Percentiles rank a stretch among this genome's conserved stretches.
phyloP scores from a whole-genome alignment of 2,113 vertebrate genomes.

The Xiphophorus couchianus region DNA sequence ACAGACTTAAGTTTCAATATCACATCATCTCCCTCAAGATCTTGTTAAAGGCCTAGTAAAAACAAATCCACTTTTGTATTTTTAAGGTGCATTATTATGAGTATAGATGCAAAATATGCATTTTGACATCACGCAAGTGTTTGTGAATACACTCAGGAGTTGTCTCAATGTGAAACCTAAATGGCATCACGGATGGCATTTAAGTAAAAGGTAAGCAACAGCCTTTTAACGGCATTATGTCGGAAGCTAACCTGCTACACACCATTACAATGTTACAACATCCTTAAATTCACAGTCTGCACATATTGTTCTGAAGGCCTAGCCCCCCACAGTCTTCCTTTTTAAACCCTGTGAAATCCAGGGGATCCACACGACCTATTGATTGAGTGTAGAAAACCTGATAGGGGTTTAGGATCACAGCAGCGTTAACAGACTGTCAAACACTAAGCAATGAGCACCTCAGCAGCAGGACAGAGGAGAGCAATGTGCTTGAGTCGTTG shows the following conservation, averaged over 20 bases:
- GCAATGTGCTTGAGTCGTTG: constrained; percentile 53
- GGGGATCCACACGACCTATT: constrained; percentile 59
- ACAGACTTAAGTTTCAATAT: neutral
- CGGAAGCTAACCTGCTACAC: constrained; percentile 3
- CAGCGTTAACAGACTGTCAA: constrained; percentile 75
- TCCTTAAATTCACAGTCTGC: constrained; percentile 14
- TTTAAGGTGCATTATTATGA: neutral
- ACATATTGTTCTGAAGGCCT: constrained; percentile 49
- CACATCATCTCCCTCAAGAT: no score
- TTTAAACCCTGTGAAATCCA: constrained; percentile 49
- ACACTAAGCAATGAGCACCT: constrained; percentile 73
- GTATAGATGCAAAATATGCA: neutral
- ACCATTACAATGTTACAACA: constrained; percentile 27
- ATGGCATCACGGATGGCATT: neutral
- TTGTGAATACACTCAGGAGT: neutral
- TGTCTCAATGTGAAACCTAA: neutral
- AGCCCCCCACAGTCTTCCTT: constrained; percentile 51
- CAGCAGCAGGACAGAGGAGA: constrained; percentile 62
- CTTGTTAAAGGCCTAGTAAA: neutral
- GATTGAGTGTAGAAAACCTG: constrained; percentile 75
- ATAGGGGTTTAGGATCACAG: constrained; percentile 73
- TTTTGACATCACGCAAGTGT: neutral
- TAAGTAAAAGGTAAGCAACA: neutral
- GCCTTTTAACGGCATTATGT: neutral
- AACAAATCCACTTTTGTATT: neutral